phyloP scores from a whole-genome alignment of 2,113 vertebrate genomes.

The Ascaphus truei region DNA sequence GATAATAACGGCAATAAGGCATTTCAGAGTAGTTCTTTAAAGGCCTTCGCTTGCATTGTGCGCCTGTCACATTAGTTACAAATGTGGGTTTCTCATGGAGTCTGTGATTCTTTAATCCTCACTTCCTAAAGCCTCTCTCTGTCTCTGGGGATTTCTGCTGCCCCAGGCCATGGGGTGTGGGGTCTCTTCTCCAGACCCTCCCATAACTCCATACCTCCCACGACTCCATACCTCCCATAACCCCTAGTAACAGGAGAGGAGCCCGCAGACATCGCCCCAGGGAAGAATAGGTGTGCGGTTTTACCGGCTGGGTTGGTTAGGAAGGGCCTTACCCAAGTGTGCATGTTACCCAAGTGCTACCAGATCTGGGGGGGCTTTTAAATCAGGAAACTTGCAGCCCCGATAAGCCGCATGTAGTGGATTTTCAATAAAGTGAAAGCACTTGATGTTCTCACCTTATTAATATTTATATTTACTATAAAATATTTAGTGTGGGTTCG shows the following conservation, averaged over 20 bases:
- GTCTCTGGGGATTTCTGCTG: conserved; percentile 2
- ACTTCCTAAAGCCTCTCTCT: conserved; percentile 1
- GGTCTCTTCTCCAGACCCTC: neutral
- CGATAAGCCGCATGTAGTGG: no score
- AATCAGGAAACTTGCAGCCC: neutral
- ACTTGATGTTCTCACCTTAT: no score
- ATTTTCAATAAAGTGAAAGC: neutral
- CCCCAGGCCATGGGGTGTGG: neutral
- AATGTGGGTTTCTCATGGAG: neutral
- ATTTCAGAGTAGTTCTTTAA: neutral
- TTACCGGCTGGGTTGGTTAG: neutral
- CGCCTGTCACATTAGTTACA: neutral
- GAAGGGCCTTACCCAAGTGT: neutral
- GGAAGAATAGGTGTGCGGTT: neutral
- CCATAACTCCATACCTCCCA: no score
- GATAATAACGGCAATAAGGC: neutral
- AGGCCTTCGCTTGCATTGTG: neutral
- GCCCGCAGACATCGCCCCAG: neutral
- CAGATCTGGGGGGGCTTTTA: neutral
- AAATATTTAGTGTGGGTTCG: no score
- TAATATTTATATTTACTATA: no score
- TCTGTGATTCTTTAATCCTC: neutral
- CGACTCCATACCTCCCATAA: no score
- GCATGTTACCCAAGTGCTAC: no score
- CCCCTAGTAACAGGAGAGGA: neutral